Evolutionary conservation across 2,888 invertebrate species (phyloP), one percentile per base, ranked within the genome.

Genomic region (Watsonalla binaria): DNA sequence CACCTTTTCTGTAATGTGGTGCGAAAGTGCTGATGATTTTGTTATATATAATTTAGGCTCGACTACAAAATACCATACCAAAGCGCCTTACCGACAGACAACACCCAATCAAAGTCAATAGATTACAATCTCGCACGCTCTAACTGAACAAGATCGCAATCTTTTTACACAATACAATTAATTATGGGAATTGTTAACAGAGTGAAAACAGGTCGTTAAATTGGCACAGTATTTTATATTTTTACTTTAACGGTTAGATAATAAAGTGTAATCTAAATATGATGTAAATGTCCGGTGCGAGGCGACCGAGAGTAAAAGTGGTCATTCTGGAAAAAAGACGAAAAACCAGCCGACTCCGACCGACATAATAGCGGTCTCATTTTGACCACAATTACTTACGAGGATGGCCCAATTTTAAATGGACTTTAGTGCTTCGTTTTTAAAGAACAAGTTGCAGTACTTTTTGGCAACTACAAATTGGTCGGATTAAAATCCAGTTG

Each of bases 281-380:
- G 65, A 71, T 70, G 68, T 71, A 74, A 70, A 73, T 58, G 62
- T 65, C 70, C 69, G 67, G 71, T 69, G 67, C 62, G 63, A 61
- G 65, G 62, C 64, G 68, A 68, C 78, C 65, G 83, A 84, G 80
- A 82, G 85, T 85, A 85, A 85, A 84, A 85, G 85, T 83, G 74
- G 70, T 75, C 64, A 67, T 66, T 63, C 77, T 61, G 64, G 72
- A 71, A 77, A 74, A 75, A 76, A 76, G 68, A 70, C 56, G 46
- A 70, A 66, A 68, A 65, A 59, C 50, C 57, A 53, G 55, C 61
- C 54, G 62, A 53, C 55, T 54, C 51, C 58, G 66, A 56, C 59
- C 68, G 62, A 70, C 70, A 68, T 70, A 71, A 68, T 63, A 62
- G 62, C 65, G 62, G 65, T 67, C 62, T 55, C 56, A 53, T 61